A percentile compares a stretch with the other conserved stretches of the same genome.
phyloP scores from a whole-genome alignment of 2,113 vertebrate species.

The Lophura nycthemera region DNA sequence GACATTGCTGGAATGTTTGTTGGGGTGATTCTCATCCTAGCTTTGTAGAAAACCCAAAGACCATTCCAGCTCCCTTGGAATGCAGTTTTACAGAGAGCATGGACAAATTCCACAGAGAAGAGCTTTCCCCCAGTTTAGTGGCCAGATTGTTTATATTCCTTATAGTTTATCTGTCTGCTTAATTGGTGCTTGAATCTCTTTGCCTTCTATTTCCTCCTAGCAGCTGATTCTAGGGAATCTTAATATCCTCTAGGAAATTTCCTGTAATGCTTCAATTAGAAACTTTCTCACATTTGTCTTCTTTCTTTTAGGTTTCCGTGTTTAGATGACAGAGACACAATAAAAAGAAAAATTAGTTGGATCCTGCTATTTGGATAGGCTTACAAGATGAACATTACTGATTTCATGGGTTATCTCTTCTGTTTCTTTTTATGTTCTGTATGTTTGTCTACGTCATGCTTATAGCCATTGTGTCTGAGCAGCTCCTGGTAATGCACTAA shows the following conservation, averaged over 20 bases:
- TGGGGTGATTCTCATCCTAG: neutral
- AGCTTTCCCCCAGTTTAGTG: neutral
- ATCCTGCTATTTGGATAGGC: neutral
- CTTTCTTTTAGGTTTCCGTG: neutral
- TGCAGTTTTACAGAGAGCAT: neutral
- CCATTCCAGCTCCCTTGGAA: neutral
- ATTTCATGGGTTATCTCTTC: neutral
- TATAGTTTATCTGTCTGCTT: neutral
- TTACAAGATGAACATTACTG: neutral
- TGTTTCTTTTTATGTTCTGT: neutral
- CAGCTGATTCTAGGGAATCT: neutral
- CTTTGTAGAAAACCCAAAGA: neutral
- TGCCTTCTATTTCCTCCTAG: neutral
- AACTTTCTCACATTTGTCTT: neutral
- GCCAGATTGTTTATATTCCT: neutral
- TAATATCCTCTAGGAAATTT: neutral
- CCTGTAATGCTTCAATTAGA: neutral
- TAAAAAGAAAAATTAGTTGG: neutral
- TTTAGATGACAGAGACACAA: neutral
- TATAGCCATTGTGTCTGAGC: neutral
- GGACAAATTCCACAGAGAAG: neutral
- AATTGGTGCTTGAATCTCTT: neutral
- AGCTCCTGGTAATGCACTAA: neutral
- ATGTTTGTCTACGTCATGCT: neutral
- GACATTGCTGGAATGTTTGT: neutral